Base-by-base conservation (phyloP, 1,140 invertebrate species). In the Aphidius ervi region DNA sequence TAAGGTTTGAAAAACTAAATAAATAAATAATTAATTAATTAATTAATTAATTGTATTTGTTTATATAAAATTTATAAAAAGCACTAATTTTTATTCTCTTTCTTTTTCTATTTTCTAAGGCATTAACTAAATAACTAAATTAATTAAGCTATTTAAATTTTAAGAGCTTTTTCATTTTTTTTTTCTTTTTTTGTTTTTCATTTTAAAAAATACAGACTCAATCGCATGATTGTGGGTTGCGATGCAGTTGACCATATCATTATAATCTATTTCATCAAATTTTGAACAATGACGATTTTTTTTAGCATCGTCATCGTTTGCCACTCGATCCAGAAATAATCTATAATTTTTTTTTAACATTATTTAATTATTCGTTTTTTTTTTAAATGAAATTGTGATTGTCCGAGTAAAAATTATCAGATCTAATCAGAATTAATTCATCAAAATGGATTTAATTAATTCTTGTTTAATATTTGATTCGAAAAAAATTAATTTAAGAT, bases 171-270 rank as follows among this genome's bases (percentile, higher is more conserved):
- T 37, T 20, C 52, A 43, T 31, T 31, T 1, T 31, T 31, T 31
- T 31, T 31, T 23, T 23, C 3, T 23, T 23, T 23, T 23, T 23
- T 23, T 45, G 39, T n/a, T n/a, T 53, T 53, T 7, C 1, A 53
- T 6, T 43, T 31, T 5, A 42, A 40, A n/a, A 9, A 6, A 61
- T 68, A 70, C 69, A 56, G 48, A 71, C 70, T 65, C 42, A 49
- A 71, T 64, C 61, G 70, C 67, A 7, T 65, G 68, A 42, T 62
- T 63, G 48, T 71, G 70, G 16, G 66, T 47, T 9, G 59, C 45
- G 1, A 69, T 55, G 20, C 70, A 71, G 1, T 62, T 46, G 6
- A 48, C 62, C 31, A 56, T 50, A 16, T 63, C 49, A 43, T 20
- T n/a, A 7, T 66, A 66, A 37, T 50, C 41, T 9, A 9, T 50